A percentile compares a stretch with the other conserved stretches of the same genome.
Conservation (phyloP, 2,113 vertebrate genomes). For the Pithys albifrons region DNA sequence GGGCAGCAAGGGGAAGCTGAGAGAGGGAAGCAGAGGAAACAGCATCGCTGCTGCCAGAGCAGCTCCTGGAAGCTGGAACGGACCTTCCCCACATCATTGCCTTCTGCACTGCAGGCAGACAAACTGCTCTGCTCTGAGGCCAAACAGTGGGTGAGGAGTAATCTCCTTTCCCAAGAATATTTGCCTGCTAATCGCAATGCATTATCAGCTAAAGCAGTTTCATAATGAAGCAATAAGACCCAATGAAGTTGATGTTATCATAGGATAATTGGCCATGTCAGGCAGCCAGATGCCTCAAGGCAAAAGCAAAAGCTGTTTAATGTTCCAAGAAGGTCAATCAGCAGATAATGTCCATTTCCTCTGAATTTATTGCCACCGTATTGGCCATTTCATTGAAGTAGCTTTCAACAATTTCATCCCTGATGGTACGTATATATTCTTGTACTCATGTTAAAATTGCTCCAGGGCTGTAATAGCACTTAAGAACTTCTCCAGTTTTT, state of each 20-base stretch:
- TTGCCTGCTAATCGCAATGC: not conserved
- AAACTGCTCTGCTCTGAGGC: not conserved
- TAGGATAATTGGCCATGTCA: conserved; percentile 66
- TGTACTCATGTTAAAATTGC: not conserved
- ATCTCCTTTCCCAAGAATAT: conserved; percentile 1
- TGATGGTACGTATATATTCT: not conserved
- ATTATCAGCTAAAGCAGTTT: conserved; percentile 42
- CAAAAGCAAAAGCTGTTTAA: conserved; percentile 62
- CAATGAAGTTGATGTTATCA: conserved; percentile 60
- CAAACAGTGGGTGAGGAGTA: not conserved
- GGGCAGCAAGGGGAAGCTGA: not conserved
- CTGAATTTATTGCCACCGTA: conserved; percentile 37
- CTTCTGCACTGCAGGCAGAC: not conserved
- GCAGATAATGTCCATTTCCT: conserved; percentile 58
- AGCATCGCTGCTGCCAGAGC: accelerated
- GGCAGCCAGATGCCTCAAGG: conserved; percentile 46
- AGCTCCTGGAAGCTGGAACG: not conserved
- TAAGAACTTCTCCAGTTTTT: not conserved
- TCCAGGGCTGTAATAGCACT: not conserved
- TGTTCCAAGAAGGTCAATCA: conserved; percentile 44
- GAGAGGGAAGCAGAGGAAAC: not conserved
- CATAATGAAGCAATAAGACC: conserved; percentile 60
- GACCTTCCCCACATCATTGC: not conserved
- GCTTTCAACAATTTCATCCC: not conserved
- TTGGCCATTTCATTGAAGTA: conserved; percentile 2